phyloP scores from a whole-genome alignment of 2,113 vertebrate genomes.

The Herpetotheres cachinnans region DNA sequence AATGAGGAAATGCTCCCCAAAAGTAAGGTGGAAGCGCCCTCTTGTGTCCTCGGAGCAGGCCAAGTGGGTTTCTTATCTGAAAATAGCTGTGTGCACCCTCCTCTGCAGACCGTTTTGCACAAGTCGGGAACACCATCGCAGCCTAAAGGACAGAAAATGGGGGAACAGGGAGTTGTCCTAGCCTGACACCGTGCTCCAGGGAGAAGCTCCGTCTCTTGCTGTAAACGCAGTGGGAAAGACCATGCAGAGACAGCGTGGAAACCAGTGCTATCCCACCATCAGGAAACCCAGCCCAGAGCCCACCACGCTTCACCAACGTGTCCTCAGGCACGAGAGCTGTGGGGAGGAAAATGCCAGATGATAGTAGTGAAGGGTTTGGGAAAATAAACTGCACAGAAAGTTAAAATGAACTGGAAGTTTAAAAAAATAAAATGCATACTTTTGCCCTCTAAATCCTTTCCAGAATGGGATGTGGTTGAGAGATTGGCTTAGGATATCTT shows the following conservation, averaged over 20 bases:
- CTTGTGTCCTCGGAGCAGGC: not conserved
- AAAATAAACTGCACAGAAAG: not conserved
- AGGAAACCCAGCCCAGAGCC: not conserved
- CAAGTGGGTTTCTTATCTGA: not conserved
- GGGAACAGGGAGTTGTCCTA: not conserved
- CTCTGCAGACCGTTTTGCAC: not conserved
- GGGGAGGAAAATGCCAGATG: not conserved
- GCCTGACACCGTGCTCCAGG: not conserved
- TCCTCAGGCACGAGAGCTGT: not conserved
- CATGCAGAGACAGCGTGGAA: not conserved
- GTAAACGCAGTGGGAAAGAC: not conserved
- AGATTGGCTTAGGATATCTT: not conserved
- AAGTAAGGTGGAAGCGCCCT: conserved; percentile 50
- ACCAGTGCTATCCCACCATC: rapidly evolving
- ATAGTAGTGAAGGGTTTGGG: not conserved
- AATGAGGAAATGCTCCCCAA: not conserved
- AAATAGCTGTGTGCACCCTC: rapidly evolving
- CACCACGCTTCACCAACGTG: rapidly evolving
- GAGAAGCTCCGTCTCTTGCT: not conserved
- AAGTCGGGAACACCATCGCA: not conserved
- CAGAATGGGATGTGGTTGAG: not conserved
- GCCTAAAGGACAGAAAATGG: not conserved
- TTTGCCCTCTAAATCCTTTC: not conserved
- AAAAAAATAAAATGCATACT: not conserved
- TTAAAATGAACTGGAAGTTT: not conserved